Evolutionary conservation across 1,140 invertebrate genomes (phyloP).

Genomic region (Paraescarpia echinospica): DNA sequence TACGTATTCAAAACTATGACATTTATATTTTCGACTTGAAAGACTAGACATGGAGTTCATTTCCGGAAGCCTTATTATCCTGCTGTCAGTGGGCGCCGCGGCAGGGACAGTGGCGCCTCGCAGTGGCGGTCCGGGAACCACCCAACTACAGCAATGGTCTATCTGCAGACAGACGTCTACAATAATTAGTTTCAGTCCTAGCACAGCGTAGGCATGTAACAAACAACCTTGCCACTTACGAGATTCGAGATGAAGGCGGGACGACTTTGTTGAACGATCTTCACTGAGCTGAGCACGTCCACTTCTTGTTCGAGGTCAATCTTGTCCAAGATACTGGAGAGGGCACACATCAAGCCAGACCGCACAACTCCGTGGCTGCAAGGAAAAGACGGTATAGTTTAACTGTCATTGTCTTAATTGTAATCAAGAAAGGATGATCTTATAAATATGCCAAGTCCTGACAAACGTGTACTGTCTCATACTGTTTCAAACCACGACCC

Average conservation of each 20-base stretch:
- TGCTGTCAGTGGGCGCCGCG: too few relatives aligned
- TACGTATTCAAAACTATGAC: too few relatives aligned
- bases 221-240: slow-evolving; percentile 37
- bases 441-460: too few relatives aligned
- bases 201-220: background rate
- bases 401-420: too few relatives aligned
- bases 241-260: slow-evolving; percentile 53
- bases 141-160: background rate
- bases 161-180: background rate
- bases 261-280: slow-evolving; percentile 51
- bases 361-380: slow-evolving; percentile 58
- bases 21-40: too few relatives aligned
- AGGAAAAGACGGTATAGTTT: background rate
- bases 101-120: background rate
- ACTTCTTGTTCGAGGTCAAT: slow-evolving; percentile 59
- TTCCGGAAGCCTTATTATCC: too few relatives aligned
- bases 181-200: background rate
- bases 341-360: slow-evolving; percentile 57
- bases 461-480: too few relatives aligned
- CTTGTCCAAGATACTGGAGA: slow-evolving; percentile 56
- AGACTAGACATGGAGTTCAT: too few relatives aligned
- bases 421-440: too few relatives aligned
- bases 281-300: slow-evolving; percentile 61
- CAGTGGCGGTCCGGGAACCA: background rate
- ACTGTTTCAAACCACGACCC: too few relatives aligned